phyloP scores from a whole-genome alignment of 64 coral and sea anemone species.

The Hydrozoanthus tunicans region DNA sequence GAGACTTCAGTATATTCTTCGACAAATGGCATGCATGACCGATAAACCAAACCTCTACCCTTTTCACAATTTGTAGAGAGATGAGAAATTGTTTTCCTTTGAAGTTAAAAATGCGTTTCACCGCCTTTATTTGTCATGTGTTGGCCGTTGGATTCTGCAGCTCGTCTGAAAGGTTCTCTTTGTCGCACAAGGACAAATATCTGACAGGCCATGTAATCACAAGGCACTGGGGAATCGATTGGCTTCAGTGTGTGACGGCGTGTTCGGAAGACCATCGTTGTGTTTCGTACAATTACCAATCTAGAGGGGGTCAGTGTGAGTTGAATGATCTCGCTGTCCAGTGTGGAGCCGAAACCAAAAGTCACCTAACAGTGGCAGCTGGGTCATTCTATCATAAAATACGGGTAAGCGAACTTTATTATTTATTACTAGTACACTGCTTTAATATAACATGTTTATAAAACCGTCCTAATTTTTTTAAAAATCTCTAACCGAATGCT shows the following conservation, averaged over 20 bases:
- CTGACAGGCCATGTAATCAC: constrained; percentile 31
- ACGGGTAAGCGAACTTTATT: constrained; percentile 19
- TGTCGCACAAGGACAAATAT: constrained; percentile 47
- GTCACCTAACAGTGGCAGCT: constrained; percentile 5
- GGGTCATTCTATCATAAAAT: constrained; percentile 70
- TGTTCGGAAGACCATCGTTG: constrained; percentile 16
- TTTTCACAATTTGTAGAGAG: neutral
- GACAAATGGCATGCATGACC: too few relatives aligned
- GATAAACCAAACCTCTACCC: too few relatives aligned
- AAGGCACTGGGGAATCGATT: constrained; percentile 33
- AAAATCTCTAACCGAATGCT: too few relatives aligned
- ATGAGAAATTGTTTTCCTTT: neutral
- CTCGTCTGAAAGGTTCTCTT: neutral
- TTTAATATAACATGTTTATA: neutral
- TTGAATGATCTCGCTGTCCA: constrained; percentile 51
- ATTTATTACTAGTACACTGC: neutral
- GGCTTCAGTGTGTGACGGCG: constrained; percentile 52
- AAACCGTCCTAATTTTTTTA: neutral
- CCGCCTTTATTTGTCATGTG: neutral
- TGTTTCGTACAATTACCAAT: constrained; percentile 65
- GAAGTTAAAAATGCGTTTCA: neutral
- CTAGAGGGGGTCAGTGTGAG: constrained; percentile 39
- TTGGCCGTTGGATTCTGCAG: neutral
- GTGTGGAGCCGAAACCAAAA: neutral
- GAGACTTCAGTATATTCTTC: too few relatives aligned